Base-by-base conservation (phyloP, 2,797 vertebrate species). In the Micropoecilia bifurca region DNA sequence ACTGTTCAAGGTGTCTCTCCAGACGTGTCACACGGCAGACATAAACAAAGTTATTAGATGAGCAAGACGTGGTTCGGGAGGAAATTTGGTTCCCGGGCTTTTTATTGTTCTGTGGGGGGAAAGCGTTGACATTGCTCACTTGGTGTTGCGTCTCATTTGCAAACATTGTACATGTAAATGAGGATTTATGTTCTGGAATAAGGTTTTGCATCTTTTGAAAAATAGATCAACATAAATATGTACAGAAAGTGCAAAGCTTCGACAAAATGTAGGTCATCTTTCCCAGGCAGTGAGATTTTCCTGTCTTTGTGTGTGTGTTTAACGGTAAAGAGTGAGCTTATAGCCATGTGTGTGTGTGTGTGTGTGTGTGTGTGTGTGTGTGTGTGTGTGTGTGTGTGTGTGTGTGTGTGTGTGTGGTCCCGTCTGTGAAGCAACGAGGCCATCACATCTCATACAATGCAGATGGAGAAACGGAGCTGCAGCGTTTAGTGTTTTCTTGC, bases 21-120 rank as follows among this genome's bases (percentile, higher is more conserved):
- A 91, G 88, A 92, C 88, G 61, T 80, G 86, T 93, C 91, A 90
- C 91, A 83, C 61, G 76, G 87, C 87, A 88, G 89, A 92, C 81
- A 92, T 94, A 93, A 95, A 94, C 94, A 93, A 93, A 90, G 91
- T 91, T 93, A 93, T 92, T 90, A 92, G 90, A 92, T 79, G 88
- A 94, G 91, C 87, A 78, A 89, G 91, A 85, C 80, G 55, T 76
- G 85, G 91, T 90, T 91, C 80, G 76, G 82, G 87, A 78, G 83
- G 83, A 91, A 88, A 89, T 87, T 82, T 82, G 82, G 61, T 71
- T 45, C 76, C 77, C 78, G 66, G 66, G 79, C 83, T 90, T 83
- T 84, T 90, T 87, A 91, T 90, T 86, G 88, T 91, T 92, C 90
- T 89, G 76, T 61, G 48, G 48, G 83, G 87, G 82, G n/a, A n/a